These are phyloP conservation scores for Magallana nippona DNA, from an alignment of 2,888 invertebrate species.

Conservation along the genomic window DNA sequence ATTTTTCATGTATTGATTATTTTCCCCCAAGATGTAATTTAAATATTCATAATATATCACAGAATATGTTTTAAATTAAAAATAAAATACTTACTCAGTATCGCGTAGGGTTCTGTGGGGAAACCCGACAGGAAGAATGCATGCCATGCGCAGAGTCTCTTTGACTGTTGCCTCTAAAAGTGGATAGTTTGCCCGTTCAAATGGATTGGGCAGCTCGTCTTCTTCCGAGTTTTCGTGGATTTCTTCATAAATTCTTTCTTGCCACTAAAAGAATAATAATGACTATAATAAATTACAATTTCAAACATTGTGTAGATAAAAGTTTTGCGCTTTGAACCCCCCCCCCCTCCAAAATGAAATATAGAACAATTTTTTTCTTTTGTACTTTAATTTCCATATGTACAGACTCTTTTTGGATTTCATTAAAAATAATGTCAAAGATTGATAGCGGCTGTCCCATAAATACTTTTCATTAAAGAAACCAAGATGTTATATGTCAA, in stretches of 20 bases:
- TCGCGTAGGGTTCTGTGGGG: constrained; percentile 52
- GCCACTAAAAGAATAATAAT: constrained; percentile 49
- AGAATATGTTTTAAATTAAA: background rate
- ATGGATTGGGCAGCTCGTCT: constrained; percentile 45
- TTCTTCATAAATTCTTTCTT: constrained; percentile 53
- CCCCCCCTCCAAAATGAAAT: too few species aligned
- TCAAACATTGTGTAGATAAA: background rate
- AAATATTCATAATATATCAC: background rate
- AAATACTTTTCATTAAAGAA: background rate
- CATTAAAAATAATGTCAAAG: background rate
- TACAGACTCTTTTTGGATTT: background rate
- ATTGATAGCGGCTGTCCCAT: background rate
- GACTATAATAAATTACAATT: background rate
- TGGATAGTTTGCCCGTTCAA: constrained; percentile 50
- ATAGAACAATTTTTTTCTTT: too few species aligned
- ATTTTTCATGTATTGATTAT: background rate
- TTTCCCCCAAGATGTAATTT: too few species aligned
- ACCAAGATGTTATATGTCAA: background rate
- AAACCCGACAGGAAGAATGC: constrained; percentile 55
- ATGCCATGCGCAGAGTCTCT: constrained; percentile 53
- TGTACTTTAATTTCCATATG: background rate
- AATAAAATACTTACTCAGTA: constrained; percentile 47
- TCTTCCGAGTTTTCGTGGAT: constrained; percentile 37
- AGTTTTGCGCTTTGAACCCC: too few species aligned
- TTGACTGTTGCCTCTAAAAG: constrained; percentile 54